Percentiles rank a stretch among this genome's conserved stretches.
phyloP scores from a whole-genome alignment of 2,113 vertebrate genomes.

The Anguilla japonica region DNA sequence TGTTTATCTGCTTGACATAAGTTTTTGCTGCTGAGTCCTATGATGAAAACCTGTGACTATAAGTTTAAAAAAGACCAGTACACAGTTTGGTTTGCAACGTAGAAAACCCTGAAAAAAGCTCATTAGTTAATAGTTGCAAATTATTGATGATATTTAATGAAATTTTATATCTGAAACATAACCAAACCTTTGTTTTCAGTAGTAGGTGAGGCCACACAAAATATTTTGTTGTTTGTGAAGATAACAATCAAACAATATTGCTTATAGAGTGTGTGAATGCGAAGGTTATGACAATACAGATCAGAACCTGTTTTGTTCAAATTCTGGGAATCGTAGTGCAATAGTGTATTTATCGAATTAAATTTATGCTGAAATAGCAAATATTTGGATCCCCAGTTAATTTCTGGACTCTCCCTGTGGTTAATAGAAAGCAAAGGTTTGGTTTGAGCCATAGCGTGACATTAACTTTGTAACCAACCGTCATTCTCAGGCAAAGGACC shows the following conservation, averaged over 20 bases:
- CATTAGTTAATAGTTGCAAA: slow-evolving; percentile 5
- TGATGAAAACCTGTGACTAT: neutral
- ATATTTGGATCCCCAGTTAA: neutral
- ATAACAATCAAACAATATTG: neutral
- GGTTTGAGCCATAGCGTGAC: slow-evolving; percentile 62
- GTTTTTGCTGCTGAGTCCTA: slow-evolving; percentile 15
- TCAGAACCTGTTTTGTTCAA: neutral
- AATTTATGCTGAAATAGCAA: neutral
- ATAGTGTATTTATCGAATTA: neutral
- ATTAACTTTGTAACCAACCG: slow-evolving; percentile 76
- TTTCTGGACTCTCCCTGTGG: slow-evolving; percentile 15
- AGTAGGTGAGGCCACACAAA: slow-evolving; percentile 12
- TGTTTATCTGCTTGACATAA: slow-evolving; percentile 15
- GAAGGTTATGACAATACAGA: neutral
- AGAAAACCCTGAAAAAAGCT: neutral
- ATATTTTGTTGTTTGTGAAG: neutral
- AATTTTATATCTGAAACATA: slow-evolving; percentile 30
- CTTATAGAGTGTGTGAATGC: neutral
- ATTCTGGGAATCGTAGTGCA: neutral
- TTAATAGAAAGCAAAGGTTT: slow-evolving; percentile 68
- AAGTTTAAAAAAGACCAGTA: slow-evolving; percentile 8
- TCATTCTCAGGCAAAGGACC: slow-evolving; percentile 95
- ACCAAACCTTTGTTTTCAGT: slow-evolving; percentile 71
- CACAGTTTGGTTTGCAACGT: neutral
- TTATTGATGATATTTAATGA: slow-evolving; percentile 20